Base-by-base conservation (phyloP, 2,888 invertebrate species). In the Graphium colonna region DNA sequence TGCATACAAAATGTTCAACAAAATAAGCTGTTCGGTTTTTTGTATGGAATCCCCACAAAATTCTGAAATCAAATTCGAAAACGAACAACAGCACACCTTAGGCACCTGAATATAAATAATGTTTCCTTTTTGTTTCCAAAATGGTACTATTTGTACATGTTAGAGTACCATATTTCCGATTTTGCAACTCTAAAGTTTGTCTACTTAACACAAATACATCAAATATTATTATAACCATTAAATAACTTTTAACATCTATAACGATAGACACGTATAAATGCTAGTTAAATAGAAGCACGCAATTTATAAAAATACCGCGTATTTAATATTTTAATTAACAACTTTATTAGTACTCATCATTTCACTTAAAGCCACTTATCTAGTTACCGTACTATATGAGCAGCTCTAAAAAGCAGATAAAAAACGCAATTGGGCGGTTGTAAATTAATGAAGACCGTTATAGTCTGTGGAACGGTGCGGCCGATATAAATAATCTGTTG, bases 401-500 rank as follows among this genome's bases (percentile, higher is more conserved):
- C 26, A n/a, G 44, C 15, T 52, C 44, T 50, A 49, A 40, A 49
- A 51, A 43, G 13, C 39, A 26, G 38, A 43, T 46, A 44, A 50
- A 45, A 15, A 8, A 33, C 40, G 12, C 44, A 26, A 49, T 18
- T 36, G 21, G 21, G 21, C 41, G 45, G 46, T 42, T 46, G 28
- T 50, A 49, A 18, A 48, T 45, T 54, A 33, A 50, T 50, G 44
- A 18, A 17, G 40, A 17, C 21, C 31, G 45, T 55, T 46, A 42
- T 47, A 47, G 13, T 31, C 42, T 41, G 21, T 47, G 7, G 36
- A 36, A 42, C 36, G 16, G 10, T 15, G 17, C 12, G 31, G 43
- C 28, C 33, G 31, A 46, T 39, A 31, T 72, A 79, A 68, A 67
- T 77, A 77, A 78, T 36, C 36, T 12, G 68, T 69, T 86, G 83